phyloP scores from a whole-genome alignment of 2,113 vertebrate species.

The Urocynchramus pylzowi region DNA sequence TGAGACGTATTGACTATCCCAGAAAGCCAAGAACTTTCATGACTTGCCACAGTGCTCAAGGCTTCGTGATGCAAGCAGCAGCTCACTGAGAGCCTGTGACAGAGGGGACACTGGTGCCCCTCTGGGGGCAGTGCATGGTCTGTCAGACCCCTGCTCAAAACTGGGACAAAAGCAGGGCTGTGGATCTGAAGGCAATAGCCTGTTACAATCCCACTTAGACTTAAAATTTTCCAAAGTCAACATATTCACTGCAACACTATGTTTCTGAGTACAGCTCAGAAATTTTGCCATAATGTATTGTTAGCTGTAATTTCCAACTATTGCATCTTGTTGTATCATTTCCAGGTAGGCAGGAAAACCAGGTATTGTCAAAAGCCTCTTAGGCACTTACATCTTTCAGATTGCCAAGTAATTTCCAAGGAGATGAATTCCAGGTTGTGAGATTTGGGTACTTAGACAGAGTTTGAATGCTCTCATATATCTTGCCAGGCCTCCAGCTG shows the following conservation, averaged over 20 bases:
- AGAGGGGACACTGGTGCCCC: neutral
- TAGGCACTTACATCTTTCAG: neutral
- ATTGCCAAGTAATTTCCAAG: neutral
- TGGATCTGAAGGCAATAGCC: neutral
- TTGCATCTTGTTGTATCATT: neutral
- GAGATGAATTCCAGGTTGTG: neutral
- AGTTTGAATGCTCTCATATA: neutral
- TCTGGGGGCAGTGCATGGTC: rapidly evolving
- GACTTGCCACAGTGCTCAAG: neutral
- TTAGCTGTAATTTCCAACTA: neutral
- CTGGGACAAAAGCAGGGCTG: neutral
- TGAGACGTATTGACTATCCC: neutral
- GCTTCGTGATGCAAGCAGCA: neutral
- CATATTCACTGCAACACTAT: neutral
- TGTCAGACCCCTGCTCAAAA: neutral
- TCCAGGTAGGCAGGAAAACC: neutral
- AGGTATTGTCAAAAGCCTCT: neutral
- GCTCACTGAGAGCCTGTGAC: neutral
- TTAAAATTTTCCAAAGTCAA: neutral
- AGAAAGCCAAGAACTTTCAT: neutral
- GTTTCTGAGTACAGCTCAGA: neutral
- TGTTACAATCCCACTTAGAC: neutral
- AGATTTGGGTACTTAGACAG: neutral
- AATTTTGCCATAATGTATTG: neutral
- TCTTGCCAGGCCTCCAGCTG: neutral